A percentile compares a stretch with the other conserved stretches of the same genome.
Conservation (phyloP, 2,113 vertebrate species). For the Stegastes partitus region DNA sequence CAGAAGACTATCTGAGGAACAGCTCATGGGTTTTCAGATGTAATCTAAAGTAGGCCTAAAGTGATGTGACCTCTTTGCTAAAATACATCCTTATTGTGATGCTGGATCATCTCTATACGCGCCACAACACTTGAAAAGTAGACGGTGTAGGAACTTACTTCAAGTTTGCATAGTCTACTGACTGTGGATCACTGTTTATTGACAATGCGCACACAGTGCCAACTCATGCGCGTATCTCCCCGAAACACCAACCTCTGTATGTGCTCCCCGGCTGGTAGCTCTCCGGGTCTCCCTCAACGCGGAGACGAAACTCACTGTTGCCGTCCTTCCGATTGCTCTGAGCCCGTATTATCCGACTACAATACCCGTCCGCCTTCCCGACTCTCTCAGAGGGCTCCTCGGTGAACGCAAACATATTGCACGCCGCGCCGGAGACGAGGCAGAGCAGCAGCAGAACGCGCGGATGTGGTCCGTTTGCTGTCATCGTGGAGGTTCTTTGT, state of each 20-base stretch:
- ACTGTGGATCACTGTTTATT: neutral
- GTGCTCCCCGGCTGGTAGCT: constrained; percentile 96
- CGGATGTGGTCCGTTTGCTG: constrained; percentile 78
- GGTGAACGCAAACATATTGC: constrained; percentile 87
- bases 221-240: constrained; percentile 67
- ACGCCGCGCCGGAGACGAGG: constrained; percentile 84
- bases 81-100: neutral
- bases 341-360: constrained; percentile 93
- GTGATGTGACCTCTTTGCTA: neutral
- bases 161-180: constrained; percentile 34
- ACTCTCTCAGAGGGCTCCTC: constrained; percentile 93
- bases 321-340: constrained; percentile 92
- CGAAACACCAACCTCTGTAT: constrained; percentile 90
- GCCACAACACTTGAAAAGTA: neutral
- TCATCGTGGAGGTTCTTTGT: constrained; percentile 68
- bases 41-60: neutral
- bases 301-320: constrained; percentile 94
- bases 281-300: constrained; percentile 96
- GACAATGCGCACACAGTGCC: constrained; percentile 5
- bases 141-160: constrained; percentile 30
- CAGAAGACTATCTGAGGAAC: neutral
- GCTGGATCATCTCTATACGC: neutral
- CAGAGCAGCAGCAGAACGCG: constrained; percentile 84
- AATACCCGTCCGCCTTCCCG: constrained; percentile 93
- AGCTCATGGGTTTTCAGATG: neutral